A percentile compares a stretch with the other conserved stretches of the same genome.
These are phyloP conservation scores for Ceramica pisi DNA, from an alignment of 2,888 invertebrate species.

Conservation along the genomic window DNA sequence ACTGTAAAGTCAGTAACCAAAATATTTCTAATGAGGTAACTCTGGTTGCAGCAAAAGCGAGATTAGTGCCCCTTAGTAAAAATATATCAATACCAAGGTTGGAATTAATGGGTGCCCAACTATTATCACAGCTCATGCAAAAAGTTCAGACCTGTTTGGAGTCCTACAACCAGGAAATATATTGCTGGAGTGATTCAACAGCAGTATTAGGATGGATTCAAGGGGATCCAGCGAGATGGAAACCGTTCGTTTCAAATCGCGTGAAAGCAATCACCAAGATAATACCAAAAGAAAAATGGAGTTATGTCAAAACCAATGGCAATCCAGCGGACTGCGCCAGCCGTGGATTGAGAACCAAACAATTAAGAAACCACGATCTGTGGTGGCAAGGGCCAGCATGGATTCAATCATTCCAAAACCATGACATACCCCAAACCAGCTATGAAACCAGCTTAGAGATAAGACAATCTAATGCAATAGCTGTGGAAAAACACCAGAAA, in stretches of 20 bases:
- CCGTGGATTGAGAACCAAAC: too few species aligned
- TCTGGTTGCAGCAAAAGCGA: neutral
- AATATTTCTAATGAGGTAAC: neutral
- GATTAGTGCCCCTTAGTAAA: too few species aligned
- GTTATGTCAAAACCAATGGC: too few species aligned
- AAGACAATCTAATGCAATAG: neutral
- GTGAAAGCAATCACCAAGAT: too few species aligned
- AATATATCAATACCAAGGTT: too few species aligned
- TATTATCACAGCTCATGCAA: too few species aligned
- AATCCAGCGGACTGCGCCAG: too few species aligned
- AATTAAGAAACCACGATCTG: neutral
- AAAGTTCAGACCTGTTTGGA: too few species aligned
- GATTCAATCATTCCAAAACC: neutral
- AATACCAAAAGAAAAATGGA: too few species aligned
- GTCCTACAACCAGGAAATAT: too few species aligned
- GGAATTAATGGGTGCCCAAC: too few species aligned
- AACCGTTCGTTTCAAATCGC: neutral
- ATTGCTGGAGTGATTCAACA: conserved; percentile 1
- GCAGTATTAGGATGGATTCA: conserved; percentile 7
- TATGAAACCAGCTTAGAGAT: neutral
- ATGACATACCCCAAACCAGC: neutral
- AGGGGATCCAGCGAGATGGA: conserved; percentile 7
- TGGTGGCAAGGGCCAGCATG: neutral
- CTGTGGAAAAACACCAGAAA: too few species aligned
- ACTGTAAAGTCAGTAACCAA: conserved; percentile 5